Evolutionary conservation across 2,888 invertebrate genomes (phyloP), one percentile per base, ranked within the genome.

Genomic region (Phytoseiulus persimilis): DNA sequence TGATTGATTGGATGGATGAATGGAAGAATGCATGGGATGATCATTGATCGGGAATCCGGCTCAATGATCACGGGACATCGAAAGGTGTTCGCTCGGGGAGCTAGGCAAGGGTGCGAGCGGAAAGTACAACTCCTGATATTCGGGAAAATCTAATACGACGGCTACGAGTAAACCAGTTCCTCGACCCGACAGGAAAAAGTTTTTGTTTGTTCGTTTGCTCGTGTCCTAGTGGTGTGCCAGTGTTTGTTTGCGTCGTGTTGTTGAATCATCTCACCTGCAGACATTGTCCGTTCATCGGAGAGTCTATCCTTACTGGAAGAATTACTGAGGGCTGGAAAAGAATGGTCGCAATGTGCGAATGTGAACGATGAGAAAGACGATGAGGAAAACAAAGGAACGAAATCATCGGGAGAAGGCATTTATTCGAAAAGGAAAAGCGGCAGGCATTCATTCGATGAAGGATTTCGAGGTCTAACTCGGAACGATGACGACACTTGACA

Each of bases 301-400:
- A 87, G 87, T 87, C 87, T 87, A 87, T 87, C 87, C 87, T 45
- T 33, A 45, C 87, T 87, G 87, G 87, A 87, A 87, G 87, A 87
- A 87, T 87, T 39, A 87, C 32, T 87, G 39, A 87, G 87, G 33
- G 87, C 87, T 87, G 87, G n/a, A 87, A 84, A 39, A n/a, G 87
- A 45, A 87, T 39, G 87, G 14, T 84, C 65, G 65, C 65, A 65
- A 65, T 39, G 39, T 39, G 39, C 65, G 65, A 28, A 23, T 65
- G 65, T 65, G 65, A 65, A 65, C 65, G 65, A 65, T 65, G 65
- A 65, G 65, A 28, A 65, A 23, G 28, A 65, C 65, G 23, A 65
- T 65, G 65, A 65, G 65, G 18, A 65, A 65, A 65, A 23, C 28
- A 65, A 65, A 28, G 65, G 65, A 65, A 65, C 65, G 65, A 28